These are phyloP conservation scores for Hybognathus amarus DNA, from an alignment of 2,797 vertebrate species.

Conservation along the genomic window DNA sequence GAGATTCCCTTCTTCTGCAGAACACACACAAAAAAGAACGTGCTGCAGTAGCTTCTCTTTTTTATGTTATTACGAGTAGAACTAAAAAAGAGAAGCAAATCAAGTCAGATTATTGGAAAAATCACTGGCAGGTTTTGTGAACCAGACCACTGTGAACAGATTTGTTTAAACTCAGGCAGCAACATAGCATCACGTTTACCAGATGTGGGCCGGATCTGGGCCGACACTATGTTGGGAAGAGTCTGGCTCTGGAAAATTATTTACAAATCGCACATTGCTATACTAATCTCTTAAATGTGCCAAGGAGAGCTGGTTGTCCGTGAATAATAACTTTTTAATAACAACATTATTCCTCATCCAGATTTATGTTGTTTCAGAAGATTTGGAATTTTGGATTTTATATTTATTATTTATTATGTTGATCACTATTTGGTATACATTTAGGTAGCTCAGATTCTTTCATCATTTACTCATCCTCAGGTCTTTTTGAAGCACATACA, in stretches of 20 bases:
- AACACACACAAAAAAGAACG: not conserved
- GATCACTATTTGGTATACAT: no score
- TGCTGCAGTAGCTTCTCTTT: not conserved
- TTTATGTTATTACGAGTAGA: not conserved
- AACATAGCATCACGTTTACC: no score
- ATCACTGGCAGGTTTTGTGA: not conserved
- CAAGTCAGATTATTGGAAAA: not conserved
- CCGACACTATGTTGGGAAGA: not conserved
- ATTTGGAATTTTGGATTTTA: not conserved
- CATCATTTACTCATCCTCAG: not conserved
- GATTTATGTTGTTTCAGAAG: not conserved
- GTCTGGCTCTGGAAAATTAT: not conserved
- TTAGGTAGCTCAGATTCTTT: not conserved
- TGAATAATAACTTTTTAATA: not conserved
- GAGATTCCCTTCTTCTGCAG: not conserved
- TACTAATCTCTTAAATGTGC: not conserved
- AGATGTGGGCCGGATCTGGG: no score
- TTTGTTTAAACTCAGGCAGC: not conserved
- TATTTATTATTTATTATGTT: not conserved
- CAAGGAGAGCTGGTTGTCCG: not conserved
- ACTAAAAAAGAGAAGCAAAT: not conserved
- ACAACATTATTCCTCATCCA: not conserved
- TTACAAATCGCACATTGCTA: not conserved
- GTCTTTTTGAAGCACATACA: not conserved
- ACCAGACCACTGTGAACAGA: not conserved